These are phyloP conservation scores for Epinephelus fuscoguttatus DNA, from an alignment of 2,113 vertebrate genomes.

Conservation along the genomic window DNA sequence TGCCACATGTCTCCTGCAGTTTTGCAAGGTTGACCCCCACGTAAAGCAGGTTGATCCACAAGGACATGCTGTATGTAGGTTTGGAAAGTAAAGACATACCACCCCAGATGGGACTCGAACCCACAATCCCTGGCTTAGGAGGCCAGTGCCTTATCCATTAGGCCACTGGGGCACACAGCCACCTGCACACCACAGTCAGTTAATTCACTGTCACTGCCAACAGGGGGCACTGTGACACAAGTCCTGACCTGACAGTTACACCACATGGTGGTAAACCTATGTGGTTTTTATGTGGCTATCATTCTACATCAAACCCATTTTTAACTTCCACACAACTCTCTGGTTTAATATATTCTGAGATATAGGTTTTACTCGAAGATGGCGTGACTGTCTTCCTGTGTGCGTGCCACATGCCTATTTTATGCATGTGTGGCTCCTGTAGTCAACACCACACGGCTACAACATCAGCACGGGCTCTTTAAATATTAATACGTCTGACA, in stretches of 20 bases:
- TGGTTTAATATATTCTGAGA: neutral
- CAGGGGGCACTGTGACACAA: slow-evolving; percentile 71
- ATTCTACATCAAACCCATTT: slow-evolving; percentile 36
- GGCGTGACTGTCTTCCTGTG: neutral
- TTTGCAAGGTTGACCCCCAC: too few species aligned
- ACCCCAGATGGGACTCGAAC: slow-evolving; percentile 72
- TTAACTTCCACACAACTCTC: slow-evolving; percentile 28
- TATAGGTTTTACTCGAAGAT: neutral
- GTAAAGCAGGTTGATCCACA: too few species aligned
- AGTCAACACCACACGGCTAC: slow-evolving; percentile 8
- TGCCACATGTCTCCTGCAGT: too few species aligned
- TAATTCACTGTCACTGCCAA: slow-evolving; percentile 2
- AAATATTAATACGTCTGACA: slow-evolving; percentile 72
- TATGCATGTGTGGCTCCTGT: slow-evolving; percentile 31
- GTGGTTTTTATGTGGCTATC: slow-evolving; percentile 36
- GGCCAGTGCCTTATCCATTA: slow-evolving; percentile 80
- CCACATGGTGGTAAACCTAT: slow-evolving; percentile 18
- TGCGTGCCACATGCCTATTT: slow-evolving; percentile 47
- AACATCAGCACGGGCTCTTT: slow-evolving; percentile 52
- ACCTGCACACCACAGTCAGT: neutral
- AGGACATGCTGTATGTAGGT: neutral
- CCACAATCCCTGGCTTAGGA: slow-evolving; percentile 73
- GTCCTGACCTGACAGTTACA: neutral
- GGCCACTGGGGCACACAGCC: slow-evolving; percentile 69
- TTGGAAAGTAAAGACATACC: neutral